phyloP scores from a whole-genome alignment of 2,888 invertebrate genomes.

The Parnassius smintheus region DNA sequence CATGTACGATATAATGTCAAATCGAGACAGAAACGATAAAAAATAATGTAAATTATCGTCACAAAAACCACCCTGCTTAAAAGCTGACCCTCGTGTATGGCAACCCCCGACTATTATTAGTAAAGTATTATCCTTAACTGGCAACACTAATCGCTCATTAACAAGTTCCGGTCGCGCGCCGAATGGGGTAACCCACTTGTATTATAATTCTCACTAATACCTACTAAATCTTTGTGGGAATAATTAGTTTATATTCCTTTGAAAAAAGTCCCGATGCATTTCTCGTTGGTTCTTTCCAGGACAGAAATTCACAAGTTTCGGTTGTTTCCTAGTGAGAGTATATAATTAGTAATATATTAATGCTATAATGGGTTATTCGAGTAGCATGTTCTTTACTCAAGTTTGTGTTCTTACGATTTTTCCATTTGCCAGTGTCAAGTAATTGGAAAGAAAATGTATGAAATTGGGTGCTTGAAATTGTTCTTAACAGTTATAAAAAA shows the following conservation, averaged over 20 bases:
- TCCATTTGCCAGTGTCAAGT: no score
- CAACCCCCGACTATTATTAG: constrained; percentile 68
- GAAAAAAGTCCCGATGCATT: no score
- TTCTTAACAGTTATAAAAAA: no score
- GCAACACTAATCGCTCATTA: constrained; percentile 79
- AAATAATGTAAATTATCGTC: constrained; percentile 40
- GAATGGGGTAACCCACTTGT: constrained; percentile 43
- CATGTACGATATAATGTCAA: constrained; percentile 21
- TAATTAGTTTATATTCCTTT: constrained; percentile 32
- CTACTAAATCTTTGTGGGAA: constrained; percentile 47
- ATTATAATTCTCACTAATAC: constrained; percentile 39
- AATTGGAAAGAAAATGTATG: no score
- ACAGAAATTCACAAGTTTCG: no score
- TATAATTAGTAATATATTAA: no score
- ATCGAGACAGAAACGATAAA: constrained; percentile 25
- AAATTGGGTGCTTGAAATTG: no score
- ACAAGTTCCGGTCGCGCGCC: constrained; percentile 62
- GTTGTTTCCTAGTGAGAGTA: no score
- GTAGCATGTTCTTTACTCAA: no score
- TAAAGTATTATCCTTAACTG: constrained; percentile 71
- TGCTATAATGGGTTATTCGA: no score
- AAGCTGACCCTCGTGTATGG: constrained; percentile 32
- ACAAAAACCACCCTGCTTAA: constrained; percentile 45
- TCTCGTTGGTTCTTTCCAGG: no score
- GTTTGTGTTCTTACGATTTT: no score